These are phyloP conservation scores for Eidolon helvum DNA, from an alignment of 2,113 vertebrate species.

Conservation along the genomic window DNA sequence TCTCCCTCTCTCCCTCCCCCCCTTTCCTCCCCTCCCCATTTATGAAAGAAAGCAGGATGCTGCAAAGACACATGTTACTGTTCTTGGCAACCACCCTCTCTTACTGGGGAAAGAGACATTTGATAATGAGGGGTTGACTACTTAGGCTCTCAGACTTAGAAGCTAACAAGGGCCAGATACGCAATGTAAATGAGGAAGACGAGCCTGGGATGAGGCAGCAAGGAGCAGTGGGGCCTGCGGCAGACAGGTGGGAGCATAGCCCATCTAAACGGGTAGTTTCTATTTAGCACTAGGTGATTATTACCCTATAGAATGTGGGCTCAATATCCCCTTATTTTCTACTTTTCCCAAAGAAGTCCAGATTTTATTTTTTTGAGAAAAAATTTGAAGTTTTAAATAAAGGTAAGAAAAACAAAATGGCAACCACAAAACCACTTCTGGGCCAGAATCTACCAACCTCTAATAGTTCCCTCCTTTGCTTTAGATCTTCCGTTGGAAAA, in stretches of 20 bases:
- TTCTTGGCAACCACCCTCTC: not conserved
- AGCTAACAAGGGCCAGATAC: too few relatives aligned
- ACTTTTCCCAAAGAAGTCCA: not conserved
- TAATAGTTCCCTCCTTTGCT: not conserved
- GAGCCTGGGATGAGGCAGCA: not conserved
- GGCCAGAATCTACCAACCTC: accelerated
- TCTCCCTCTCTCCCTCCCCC: too few relatives aligned
- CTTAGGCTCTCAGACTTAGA: not conserved
- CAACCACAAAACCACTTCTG: not conserved
- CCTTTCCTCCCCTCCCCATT: too few relatives aligned
- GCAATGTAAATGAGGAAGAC: accelerated
- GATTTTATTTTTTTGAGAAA: not conserved
- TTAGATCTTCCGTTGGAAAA: too few relatives aligned
- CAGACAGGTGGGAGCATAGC: accelerated
- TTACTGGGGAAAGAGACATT: not conserved
- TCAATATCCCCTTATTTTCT: not conserved
- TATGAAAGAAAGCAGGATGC: not conserved
- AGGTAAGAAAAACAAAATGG: not conserved
- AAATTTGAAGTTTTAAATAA: not conserved
- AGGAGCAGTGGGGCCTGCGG: not conserved
- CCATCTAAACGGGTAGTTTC: accelerated
- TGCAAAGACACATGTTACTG: accelerated
- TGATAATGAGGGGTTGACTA: not conserved
- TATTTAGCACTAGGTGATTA: accelerated
- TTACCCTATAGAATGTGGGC: not conserved